Evolutionary conservation across 2,797 vertebrate species (phyloP).

Genomic region (Caiman crocodilus): DNA sequence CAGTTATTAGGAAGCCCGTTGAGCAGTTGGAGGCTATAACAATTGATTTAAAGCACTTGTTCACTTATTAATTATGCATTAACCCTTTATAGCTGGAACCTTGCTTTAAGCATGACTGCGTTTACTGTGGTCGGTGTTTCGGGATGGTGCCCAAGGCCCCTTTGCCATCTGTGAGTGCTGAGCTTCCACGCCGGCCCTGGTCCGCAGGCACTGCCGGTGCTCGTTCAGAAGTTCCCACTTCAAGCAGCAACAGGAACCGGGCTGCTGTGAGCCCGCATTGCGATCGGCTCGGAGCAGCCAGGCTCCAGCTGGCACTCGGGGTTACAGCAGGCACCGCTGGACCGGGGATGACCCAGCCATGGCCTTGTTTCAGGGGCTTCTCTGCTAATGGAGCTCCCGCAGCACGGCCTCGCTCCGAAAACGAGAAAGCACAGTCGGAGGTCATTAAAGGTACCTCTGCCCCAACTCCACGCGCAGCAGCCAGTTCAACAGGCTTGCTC

Average conservation of each 20-base stretch:
- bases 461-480: background rate
- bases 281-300: background rate
- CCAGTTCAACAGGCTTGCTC: fast-evolving
- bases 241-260: background rate
- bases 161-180: background rate
- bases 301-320: too few relatives aligned
- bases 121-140: background rate
- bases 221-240: background rate
- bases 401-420: background rate
- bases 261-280: background rate
- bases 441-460: background rate
- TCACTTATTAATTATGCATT: background rate
- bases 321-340: background rate
- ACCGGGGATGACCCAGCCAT: fast-evolving
- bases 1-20: background rate
- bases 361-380: background rate
- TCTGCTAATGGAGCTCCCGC: background rate
- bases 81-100: background rate
- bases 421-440: background rate
- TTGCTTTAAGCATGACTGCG: background rate
- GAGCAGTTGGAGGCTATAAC: background rate
- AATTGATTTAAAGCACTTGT: background rate
- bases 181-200: background rate
- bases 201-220: background rate
- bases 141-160: background rate